phyloP scores from a whole-genome alignment of 2,797 vertebrate genomes.

The Alauda arvensis region DNA sequence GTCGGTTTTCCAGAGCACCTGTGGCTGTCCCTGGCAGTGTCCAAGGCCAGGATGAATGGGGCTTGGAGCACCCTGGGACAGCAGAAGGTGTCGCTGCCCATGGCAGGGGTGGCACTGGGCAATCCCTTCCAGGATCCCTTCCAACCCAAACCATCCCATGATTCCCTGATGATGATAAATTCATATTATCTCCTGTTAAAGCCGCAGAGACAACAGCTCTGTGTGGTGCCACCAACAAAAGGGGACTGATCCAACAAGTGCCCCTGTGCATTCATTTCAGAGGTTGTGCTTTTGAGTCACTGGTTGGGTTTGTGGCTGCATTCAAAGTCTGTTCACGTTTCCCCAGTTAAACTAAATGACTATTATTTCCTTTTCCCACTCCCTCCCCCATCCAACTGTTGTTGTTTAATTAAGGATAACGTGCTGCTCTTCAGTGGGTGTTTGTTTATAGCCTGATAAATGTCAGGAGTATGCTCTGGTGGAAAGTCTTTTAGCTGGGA shows the following conservation, averaged over 20 bases:
- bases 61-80: neutral
- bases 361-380: conserved; percentile 19
- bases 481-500: neutral
- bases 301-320: neutral
- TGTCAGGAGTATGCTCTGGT: conserved; percentile 28
- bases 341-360: conserved; percentile 4
- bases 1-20: neutral
- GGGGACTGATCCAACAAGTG: neutral
- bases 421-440: conserved; percentile 38
- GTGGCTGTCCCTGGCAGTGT: neutral
- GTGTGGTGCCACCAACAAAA: neutral
- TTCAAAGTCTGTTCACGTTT: neutral
- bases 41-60: neutral
- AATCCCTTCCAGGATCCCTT: neutral
- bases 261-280: neutral
- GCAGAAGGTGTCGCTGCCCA: neutral
- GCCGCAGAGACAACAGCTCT: neutral
- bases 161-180: neutral
- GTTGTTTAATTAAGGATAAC: conserved; percentile 54
- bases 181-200: neutral
- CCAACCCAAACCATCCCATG: neutral
- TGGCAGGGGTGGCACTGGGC: neutral
- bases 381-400: neutral
- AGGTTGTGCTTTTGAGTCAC: neutral
- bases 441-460: conserved; percentile 51